Base-by-base conservation (phyloP, 2,113 vertebrate genomes). In the Lagopus leucura region DNA sequence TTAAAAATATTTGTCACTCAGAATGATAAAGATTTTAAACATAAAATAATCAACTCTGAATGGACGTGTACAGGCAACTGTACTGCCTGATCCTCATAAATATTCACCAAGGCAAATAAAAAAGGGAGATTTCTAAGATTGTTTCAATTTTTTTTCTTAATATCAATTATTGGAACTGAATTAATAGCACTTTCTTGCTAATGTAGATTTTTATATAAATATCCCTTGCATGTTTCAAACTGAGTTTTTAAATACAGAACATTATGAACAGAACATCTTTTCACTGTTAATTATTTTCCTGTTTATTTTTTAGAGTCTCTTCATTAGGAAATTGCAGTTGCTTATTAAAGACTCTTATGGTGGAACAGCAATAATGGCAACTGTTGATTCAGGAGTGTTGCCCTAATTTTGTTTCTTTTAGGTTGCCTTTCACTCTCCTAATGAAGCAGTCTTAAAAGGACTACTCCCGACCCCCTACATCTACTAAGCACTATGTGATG, bases 361-460 rank as follows among this genome's bases (percentile, higher is more conserved):
- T 40, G 75, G 81, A 86, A 80, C 65, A 79, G 71, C 72, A 86
- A 66, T 73, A 79, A 85, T 57, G 64, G 82, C 61, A 95, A 94
- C 25, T 89, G 95, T 96, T 95, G 95, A 96, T 43, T 95, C 79
- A 91, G 82, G 85, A 92, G 60, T 89, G 92, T 54, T 85, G 71
- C 63, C 94, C 79, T 94, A 76, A 91, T 93, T 97, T 65, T 47
- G 48, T 91, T 97, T 94, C 93, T 91, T 87, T 86, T 93, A 95
- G 63, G 71, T 87, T 90, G 89, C 82, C 72, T 94, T 80, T 94
- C 82, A 91, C 32, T 92, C 61, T 83, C 45, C 69, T 97, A 94
- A 95, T 92, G 82, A 94, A 94, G 79, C 40, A 61, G 48, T 83
- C n/a, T 92, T 84, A 80, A 95, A 95, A 71, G 55, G 40, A 70